Evolutionary conservation across 2,888 invertebrate genomes (phyloP), one percentile per base, ranked within the genome.

Genomic region (Tiphia femorata): DNA sequence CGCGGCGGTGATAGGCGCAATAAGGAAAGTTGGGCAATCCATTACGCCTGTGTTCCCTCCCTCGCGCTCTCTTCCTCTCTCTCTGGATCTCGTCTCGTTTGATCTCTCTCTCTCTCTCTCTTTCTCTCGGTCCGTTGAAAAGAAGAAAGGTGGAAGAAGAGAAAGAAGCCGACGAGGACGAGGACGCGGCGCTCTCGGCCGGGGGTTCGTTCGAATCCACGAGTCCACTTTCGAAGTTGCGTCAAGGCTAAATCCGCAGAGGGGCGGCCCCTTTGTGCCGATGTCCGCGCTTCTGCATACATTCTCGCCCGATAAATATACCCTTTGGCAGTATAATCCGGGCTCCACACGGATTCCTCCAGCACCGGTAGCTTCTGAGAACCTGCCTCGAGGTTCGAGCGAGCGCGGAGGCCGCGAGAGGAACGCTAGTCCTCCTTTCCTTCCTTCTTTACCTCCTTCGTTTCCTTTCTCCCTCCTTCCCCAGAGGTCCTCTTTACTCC

Each of bases 271-370:
- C 82, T 82, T 82, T 81, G 82, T 82, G 77, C 67, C 78, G 75
- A 80, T 79, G 80, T 80, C 80, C 81, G 80, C 80, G 80, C 79
- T 80, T 80, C 81, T 81, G 81, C 81, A 80, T 79, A 78, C 80
- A 81, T 81, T 80, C 81, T 81, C 81, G 81, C 81, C 80, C 82
- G 81, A 82, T 82, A 82, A 82, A 82, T 82, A 81, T 82, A 82
- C 81, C 81, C 81, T 82, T 81, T 81, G 80, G 82, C 81, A 80
- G 80, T 78, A 81, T 82, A 82, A 82, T 82, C 81, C 81, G 72
- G n/a, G 74, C 77, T 78, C 75, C 75, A 58, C 71, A 71, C 77
- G 75, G 76, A 79, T 80, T 80, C 78, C 79, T 64, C 72, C 72
- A 76, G 79, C 79, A 79, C 80, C 80, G 78, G 82, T 81, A 82